Percentiles rank a stretch among this genome's conserved stretches.
These are phyloP conservation scores for Eciton burchellii DNA, from an alignment of 1,140 invertebrate species.

Conservation along the genomic window DNA sequence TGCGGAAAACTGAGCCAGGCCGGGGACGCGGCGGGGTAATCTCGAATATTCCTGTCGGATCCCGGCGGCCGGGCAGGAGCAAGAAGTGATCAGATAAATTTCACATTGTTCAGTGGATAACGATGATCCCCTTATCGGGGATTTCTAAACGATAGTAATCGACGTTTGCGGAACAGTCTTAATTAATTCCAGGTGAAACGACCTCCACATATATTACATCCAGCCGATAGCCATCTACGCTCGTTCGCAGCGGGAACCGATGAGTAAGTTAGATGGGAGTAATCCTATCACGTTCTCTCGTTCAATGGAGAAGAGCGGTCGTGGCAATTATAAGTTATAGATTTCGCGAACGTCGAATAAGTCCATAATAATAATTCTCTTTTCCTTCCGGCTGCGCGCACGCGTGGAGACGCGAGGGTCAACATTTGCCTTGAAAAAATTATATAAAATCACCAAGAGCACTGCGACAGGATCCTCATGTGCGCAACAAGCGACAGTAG, in stretches of 20 bases:
- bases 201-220: slow-evolving; percentile 67
- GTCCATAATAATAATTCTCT: slow-evolving; percentile 14
- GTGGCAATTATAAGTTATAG: slow-evolving; percentile 55
- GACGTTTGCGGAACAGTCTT: slow-evolving; percentile 68
- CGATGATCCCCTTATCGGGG: slow-evolving; percentile 58
- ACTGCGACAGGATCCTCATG: background rate
- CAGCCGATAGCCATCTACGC: slow-evolving; percentile 60
- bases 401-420: background rate
- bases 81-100: slow-evolving; percentile 57
- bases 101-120: slow-evolving; percentile 22
- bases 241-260: slow-evolving; percentile 55
- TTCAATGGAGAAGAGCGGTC: slow-evolving; percentile 18
- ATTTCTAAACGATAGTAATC: slow-evolving; percentile 65
- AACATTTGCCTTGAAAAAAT: background rate
- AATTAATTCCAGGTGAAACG: slow-evolving; percentile 66
- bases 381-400: background rate
- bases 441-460: background rate
- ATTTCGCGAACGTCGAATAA: slow-evolving; percentile 39
- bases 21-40: slow-evolving; percentile 28
- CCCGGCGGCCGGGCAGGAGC: background rate
- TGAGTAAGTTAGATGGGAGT: slow-evolving; percentile 44
- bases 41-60: slow-evolving; percentile 35
- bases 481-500: background rate
- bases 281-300: slow-evolving; percentile 53
- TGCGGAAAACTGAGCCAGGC: background rate